Conservation (phyloP, 1,140 invertebrate species). For the Callitettix versicolor region DNA sequence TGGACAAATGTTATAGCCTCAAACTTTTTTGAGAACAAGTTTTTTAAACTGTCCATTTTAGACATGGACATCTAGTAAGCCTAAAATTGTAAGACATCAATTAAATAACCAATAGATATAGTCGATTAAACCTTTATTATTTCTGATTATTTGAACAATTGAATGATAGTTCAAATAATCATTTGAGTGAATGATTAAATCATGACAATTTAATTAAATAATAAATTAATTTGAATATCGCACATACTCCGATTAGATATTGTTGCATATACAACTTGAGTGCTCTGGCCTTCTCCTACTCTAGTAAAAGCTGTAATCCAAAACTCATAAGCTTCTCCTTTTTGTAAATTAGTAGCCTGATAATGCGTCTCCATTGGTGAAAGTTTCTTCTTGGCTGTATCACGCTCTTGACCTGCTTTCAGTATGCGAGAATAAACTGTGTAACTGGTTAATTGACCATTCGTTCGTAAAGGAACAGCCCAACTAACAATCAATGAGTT, state of each 20-base stretch:
- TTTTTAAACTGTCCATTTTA: too few species aligned
- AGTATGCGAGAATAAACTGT: slow-evolving; percentile 33
- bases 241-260: slow-evolving; percentile 5
- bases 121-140: too few species aligned
- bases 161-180: too few species aligned
- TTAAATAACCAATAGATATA: too few species aligned
- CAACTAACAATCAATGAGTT: slow-evolving; percentile 35
- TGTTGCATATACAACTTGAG: slow-evolving; percentile 12
- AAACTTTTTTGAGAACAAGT: too few species aligned
- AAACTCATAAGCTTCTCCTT: slow-evolving; percentile 35
- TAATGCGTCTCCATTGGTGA: slow-evolving; percentile 27
- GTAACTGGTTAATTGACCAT: slow-evolving; percentile 40
- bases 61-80: too few species aligned
- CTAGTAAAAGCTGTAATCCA: slow-evolving; percentile 36
- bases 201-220: too few species aligned
- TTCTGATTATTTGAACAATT: too few species aligned
- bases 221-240: too few species aligned
- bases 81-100: too few species aligned
- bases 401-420: slow-evolving; percentile 35
- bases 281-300: slow-evolving; percentile 31
- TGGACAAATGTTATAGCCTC: too few species aligned
- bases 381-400: slow-evolving; percentile 24
- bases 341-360: slow-evolving; percentile 33
- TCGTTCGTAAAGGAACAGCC: slow-evolving; percentile 38
- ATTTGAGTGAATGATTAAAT: too few species aligned